These are phyloP conservation scores for Macaca nemestrina DNA, from an alignment of 2,113 vertebrate species.

Conservation along the genomic window DNA sequence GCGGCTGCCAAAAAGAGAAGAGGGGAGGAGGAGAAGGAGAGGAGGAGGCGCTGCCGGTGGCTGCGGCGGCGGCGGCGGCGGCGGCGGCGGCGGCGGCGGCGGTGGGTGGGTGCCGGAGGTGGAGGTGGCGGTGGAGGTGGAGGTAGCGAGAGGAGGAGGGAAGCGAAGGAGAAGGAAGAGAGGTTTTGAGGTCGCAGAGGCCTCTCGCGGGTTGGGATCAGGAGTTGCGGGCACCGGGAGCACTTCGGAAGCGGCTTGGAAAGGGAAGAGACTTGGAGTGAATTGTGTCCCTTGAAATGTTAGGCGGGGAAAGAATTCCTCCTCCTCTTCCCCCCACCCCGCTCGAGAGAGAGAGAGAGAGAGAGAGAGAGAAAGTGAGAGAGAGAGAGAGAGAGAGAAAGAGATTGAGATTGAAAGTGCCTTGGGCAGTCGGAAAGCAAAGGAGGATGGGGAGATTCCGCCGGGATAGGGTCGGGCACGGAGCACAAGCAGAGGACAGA, in stretches of 20 bases:
- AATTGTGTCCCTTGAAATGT: conserved; percentile 72
- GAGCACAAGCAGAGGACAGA: conserved; percentile 76
- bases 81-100: conserved; percentile 68
- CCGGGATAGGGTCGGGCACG: conserved; percentile 70
- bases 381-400: conserved; percentile 57
- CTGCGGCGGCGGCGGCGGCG: conserved; percentile 65
- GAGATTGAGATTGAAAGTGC: conserved; percentile 45
- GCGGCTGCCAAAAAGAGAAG: conserved; percentile 86
- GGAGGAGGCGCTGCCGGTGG: conserved; percentile 77
- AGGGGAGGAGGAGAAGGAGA: conserved; percentile 81
- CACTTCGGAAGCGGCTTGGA: conserved; percentile 46
- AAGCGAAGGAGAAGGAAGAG: not conserved
- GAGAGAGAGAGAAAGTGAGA: not conserved
- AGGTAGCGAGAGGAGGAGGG: conserved; percentile 56
- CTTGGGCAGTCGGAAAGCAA: conserved; percentile 73
- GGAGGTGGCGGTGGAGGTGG: conserved; percentile 77
- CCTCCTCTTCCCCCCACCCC: conserved; percentile 57
- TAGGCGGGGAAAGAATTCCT: conserved; percentile 74
- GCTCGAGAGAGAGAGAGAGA: not conserved
- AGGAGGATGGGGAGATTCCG: conserved; percentile 57
- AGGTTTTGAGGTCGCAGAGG: not conserved
- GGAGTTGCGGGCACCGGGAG: conserved; percentile 38
- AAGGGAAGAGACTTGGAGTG: conserved; percentile 59
- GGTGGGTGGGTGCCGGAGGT: conserved; percentile 71
- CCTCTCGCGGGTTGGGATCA: not conserved